A percentile compares a stretch with the other conserved stretches of the same genome.
Evolutionary conservation across 2,888 invertebrate species (phyloP).

Genomic region (Automeris io): DNA sequence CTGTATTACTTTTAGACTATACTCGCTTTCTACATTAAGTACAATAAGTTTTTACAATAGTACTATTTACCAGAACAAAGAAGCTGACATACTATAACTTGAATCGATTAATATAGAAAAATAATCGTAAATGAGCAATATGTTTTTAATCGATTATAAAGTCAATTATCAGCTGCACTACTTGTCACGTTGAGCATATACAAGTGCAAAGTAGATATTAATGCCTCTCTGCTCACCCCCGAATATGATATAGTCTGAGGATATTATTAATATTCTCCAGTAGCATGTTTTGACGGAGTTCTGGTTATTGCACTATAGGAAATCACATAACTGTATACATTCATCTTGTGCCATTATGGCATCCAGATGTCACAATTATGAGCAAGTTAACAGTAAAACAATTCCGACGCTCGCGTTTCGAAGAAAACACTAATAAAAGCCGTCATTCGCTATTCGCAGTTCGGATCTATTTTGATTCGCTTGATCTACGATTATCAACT

Average conservation of each 20-base stretch:
- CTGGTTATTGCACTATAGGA: neutral
- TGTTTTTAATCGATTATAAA: too few species aligned
- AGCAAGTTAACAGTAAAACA: constrained; percentile 29
- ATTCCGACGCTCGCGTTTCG: constrained; percentile 33
- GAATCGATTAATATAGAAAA: too few species aligned
- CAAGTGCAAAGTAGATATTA: too few species aligned
- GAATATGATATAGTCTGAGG: neutral
- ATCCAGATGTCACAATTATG: constrained; percentile 24
- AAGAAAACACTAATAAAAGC: constrained; percentile 44
- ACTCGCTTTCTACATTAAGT: too few species aligned
- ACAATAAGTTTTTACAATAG: too few species aligned
- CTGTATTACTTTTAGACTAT: too few species aligned
- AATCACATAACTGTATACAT: constrained; percentile 3
- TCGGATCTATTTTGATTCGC: constrained; percentile 15
- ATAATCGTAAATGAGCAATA: too few species aligned
- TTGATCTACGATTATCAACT: constrained; percentile 12
- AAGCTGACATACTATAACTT: too few species aligned
- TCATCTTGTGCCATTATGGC: constrained; percentile 1
- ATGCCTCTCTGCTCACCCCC: too few species aligned
- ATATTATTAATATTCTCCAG: neutral
- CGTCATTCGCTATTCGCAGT: constrained; percentile 23
- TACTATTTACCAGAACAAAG: too few species aligned
- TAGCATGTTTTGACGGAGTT: neutral
- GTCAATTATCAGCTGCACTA: too few species aligned
- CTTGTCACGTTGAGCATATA: too few species aligned